Percentiles rank a stretch among this genome's conserved stretches.
Conservation (phyloP, 1,140 invertebrate species). For the Ostrea edulis region DNA sequence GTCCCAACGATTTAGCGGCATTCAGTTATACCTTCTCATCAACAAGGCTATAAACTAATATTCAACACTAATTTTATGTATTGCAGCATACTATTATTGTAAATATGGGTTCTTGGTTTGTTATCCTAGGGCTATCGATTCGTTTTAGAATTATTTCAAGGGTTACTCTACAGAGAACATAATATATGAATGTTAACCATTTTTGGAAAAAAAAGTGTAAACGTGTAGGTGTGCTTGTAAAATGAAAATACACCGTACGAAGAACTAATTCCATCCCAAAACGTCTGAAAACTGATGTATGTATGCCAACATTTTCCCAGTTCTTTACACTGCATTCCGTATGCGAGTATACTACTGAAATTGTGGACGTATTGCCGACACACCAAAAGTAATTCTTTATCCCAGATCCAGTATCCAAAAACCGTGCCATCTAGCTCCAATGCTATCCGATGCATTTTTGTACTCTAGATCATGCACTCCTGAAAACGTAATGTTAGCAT, state of each 20-base stretch:
- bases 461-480: constrained; percentile 58
- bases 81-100: too few relatives aligned
- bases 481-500: not conserved
- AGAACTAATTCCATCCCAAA: not conserved
- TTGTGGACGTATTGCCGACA: constrained; percentile 47
- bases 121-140: too few relatives aligned
- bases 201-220: not conserved
- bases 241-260: not conserved
- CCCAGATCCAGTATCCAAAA: constrained; percentile 52
- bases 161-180: not conserved
- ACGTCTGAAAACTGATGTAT: constrained; percentile 42
- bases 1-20: too few relatives aligned
- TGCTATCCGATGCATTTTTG: constrained; percentile 46
- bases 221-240: not conserved
- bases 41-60: too few relatives aligned
- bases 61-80: too few relatives aligned
- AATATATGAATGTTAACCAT: not conserved
- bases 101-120: not conserved
- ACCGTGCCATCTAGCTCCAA: constrained; percentile 58
- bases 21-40: too few relatives aligned
- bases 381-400: constrained; percentile 60
- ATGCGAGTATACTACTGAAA: not conserved
- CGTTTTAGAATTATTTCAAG: not conserved
- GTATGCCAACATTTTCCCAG: constrained; percentile 55
- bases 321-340: constrained; percentile 51